These are phyloP conservation scores for Nemurella pictetii DNA, from an alignment of 2,888 invertebrate genomes.

Conservation along the genomic window DNA sequence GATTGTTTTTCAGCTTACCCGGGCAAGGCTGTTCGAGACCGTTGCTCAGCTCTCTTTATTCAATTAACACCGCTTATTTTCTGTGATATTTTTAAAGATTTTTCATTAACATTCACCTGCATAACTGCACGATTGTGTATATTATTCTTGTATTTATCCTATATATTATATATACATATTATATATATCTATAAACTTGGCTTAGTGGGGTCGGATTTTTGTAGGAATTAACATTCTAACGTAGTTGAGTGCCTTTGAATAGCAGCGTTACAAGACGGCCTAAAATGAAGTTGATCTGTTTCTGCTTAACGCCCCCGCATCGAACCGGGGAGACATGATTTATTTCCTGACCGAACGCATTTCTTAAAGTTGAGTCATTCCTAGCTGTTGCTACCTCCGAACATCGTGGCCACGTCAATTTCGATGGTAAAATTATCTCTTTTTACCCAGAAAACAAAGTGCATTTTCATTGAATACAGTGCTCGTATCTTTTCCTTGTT, in stretches of 20 bases:
- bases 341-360: not conserved
- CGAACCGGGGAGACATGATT: not conserved
- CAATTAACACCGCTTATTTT: constrained; percentile 31
- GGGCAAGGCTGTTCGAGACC: constrained; percentile 39
- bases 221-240: not conserved
- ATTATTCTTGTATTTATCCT: not conserved
- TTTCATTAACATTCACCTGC: constrained; percentile 28
- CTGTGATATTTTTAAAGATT: constrained; percentile 31
- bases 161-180: too few species aligned
- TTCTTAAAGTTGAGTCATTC: not conserved
- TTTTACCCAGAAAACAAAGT: not conserved
- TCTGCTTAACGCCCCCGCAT: not conserved
- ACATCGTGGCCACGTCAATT: not conserved
- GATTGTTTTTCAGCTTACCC: constrained; percentile 42
- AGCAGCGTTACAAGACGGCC: not conserved
- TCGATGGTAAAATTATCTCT: not conserved
- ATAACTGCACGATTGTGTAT: constrained; percentile 32
- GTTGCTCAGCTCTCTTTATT: constrained; percentile 35
- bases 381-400: not conserved
- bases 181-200: not conserved
- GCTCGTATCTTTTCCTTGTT: not conserved
- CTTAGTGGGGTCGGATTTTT: not conserved
- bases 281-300: not conserved
- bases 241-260: not conserved
- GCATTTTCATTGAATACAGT: not conserved